Evolutionary conservation across 1,140 invertebrate genomes (phyloP).

Genomic region (Parapsyche elsis): DNA sequence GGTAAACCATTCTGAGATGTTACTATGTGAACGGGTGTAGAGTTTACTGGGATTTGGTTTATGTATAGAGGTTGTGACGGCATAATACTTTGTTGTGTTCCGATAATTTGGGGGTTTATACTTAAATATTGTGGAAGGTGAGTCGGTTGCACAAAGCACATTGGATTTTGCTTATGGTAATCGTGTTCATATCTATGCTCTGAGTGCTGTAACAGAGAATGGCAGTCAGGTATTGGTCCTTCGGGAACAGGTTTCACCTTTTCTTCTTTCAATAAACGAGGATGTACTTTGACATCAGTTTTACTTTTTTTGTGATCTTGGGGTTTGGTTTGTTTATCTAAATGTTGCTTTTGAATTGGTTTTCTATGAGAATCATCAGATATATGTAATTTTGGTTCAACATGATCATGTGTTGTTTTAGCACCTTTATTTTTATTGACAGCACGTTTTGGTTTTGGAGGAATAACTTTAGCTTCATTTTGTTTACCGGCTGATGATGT

Average conservation of each 20-base stretch:
- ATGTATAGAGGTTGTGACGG: slow-evolving; percentile 64
- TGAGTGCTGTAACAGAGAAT: slow-evolving; percentile 79
- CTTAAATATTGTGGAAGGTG: slow-evolving; percentile 74
- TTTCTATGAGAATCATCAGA: slow-evolving; percentile 23
- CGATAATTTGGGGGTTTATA: slow-evolving; percentile 63
- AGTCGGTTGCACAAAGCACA: slow-evolving; percentile 74
- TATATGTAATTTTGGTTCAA: slow-evolving; percentile 47
- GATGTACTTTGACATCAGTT: slow-evolving; percentile 60
- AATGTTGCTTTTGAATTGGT: slow-evolving; percentile 24
- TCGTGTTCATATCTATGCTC: slow-evolving; percentile 78
- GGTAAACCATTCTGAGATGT: slow-evolving; percentile 48
- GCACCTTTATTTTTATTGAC: slow-evolving; percentile 65
- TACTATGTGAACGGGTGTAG: slow-evolving; percentile 46
- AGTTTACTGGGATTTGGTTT: slow-evolving; percentile 59
- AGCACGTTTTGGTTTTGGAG: slow-evolving; percentile 65
- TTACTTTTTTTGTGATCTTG: slow-evolving; percentile 61
- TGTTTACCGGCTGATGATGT: slow-evolving; percentile 47
- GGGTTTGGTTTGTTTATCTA: slow-evolving; percentile 61
- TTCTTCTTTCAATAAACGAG: slow-evolving; percentile 64
- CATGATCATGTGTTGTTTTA: slow-evolving; percentile 54
- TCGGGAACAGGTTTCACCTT: slow-evolving; percentile 64
- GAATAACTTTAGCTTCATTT: slow-evolving; percentile 63
- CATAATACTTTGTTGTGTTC: slow-evolving; percentile 58
- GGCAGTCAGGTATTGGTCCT: slow-evolving; percentile 68
- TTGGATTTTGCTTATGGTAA: slow-evolving; percentile 68